Percentiles rank a stretch among this genome's conserved stretches.
These are phyloP conservation scores for Hololepta plana DNA, from an alignment of 2,888 invertebrate species.

Conservation along the genomic window DNA sequence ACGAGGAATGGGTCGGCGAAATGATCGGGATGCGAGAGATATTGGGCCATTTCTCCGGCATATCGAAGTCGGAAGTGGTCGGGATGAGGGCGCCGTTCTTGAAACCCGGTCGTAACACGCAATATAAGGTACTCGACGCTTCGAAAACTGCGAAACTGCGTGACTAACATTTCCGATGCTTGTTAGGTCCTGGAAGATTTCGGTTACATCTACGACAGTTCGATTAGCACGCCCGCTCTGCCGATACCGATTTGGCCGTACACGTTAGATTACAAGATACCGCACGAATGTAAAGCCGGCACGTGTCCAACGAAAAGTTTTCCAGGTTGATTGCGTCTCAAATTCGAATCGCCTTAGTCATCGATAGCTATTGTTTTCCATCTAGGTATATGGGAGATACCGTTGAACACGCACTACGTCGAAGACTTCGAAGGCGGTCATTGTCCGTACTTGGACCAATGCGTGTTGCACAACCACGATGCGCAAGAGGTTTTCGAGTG, in stretches of 20 bases:
- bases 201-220: constrained; percentile 84
- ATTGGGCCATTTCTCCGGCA: constrained; percentile 61
- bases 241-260: constrained; percentile 83
- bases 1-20: constrained; percentile 87
- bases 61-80: constrained; percentile 63
- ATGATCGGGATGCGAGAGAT: constrained; percentile 90
- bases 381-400: constrained; percentile 78
- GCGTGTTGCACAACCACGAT: constrained; percentile 78
- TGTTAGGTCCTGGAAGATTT: constrained; percentile 75
- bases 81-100: constrained; percentile 80
- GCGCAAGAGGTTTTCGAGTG: constrained; percentile 58
- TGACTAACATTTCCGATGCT: constrained; percentile 1
- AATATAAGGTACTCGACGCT: constrained; percentile 83
- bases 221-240: constrained; percentile 67
- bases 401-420: constrained; percentile 76
- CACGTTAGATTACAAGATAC: constrained; percentile 82
- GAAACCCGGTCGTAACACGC: constrained; percentile 83
- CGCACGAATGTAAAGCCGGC: constrained; percentile 82
- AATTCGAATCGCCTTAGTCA: not conserved
- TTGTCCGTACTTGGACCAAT: constrained; percentile 82
- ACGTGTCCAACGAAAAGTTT: constrained; percentile 82
- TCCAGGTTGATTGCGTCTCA: constrained; percentile 38
- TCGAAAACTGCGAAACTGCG: no score
- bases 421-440: constrained; percentile 81
- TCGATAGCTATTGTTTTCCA: constrained; percentile 8